A percentile compares a stretch with the other conserved stretches of the same genome.
phyloP scores from a whole-genome alignment of 2,113 vertebrate genomes.

The Perca flavescens region DNA sequence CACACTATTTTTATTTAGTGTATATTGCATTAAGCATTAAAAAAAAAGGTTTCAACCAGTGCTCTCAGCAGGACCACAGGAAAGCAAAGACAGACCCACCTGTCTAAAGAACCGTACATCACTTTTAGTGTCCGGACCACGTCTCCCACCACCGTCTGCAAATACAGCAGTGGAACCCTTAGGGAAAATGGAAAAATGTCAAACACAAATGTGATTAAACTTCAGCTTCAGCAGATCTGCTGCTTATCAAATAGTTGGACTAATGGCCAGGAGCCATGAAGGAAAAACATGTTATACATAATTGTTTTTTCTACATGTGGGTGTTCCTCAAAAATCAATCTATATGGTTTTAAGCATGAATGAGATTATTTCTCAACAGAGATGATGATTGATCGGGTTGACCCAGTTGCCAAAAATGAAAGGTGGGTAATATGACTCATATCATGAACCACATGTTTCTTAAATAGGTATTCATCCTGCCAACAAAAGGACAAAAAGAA shows the following conservation, averaged over 20 bases:
- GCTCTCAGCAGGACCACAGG: conserved; percentile 17
- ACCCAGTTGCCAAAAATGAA: conserved; percentile 6
- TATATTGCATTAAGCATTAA: conserved; percentile 3
- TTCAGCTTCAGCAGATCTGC: neutral
- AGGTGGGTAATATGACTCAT: conserved; percentile 38
- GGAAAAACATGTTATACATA: neutral
- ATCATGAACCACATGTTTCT: conserved; percentile 17
- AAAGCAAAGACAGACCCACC: conserved; percentile 78
- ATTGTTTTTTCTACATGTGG: neutral
- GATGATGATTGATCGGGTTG: neutral
- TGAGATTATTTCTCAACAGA: neutral
- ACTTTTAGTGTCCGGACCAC: conserved; percentile 90
- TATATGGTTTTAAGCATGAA: neutral
- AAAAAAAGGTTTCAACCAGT: neutral
- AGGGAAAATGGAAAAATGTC: conserved; percentile 18
- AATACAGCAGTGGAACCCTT: conserved; percentile 91
- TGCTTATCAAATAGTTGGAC: conserved; percentile 36
- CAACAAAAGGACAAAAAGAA: conserved; percentile 24
- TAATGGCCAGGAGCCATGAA: neutral
- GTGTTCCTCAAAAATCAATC: neutral
- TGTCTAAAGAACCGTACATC: conserved; percentile 93
- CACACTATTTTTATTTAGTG: conserved; percentile 7
- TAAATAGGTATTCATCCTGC: conserved; percentile 27
- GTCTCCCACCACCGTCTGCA: conserved; percentile 90
- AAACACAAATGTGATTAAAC: conserved; percentile 15